Evolutionary conservation across 2,113 vertebrate species (phyloP).

Genomic region (Gasterosteus nipponicus): DNA sequence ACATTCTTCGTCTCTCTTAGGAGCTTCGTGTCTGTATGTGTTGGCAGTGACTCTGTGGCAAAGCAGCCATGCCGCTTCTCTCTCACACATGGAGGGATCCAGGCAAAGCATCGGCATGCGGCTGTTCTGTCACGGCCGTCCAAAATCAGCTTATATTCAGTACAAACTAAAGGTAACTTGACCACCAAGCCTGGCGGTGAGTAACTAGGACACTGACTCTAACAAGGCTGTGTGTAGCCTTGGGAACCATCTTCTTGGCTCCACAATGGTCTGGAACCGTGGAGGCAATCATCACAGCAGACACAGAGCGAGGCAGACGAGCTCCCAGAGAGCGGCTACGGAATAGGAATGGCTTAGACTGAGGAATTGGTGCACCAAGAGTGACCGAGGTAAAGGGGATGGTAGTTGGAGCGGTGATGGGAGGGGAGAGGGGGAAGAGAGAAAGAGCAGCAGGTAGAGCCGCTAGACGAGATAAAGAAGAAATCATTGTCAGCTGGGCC

Average conservation of each 20-base stretch:
- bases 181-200: not conserved
- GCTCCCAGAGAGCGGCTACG: conserved; percentile 37
- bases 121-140: not conserved
- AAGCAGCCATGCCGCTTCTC: not conserved
- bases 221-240: conserved; percentile 1
- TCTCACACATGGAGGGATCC: not conserved
- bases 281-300: conserved; percentile 51
- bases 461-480: conserved; percentile 77
- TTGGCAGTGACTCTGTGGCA: not conserved
- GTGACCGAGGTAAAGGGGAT: conserved; percentile 52
- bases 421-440: conserved; percentile 46
- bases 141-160: too few species aligned
- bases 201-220: not conserved
- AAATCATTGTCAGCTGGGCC: conserved; percentile 79
- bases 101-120: not conserved
- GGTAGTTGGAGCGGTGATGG: conserved; percentile 42
- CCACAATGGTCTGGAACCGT: conserved; percentile 29
- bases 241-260: conserved; percentile 16
- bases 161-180: not conserved
- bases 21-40: not conserved
- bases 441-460: conserved; percentile 62
- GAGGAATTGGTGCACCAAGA: conserved; percentile 57
- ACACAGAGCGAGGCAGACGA: conserved; percentile 35
- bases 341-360: conserved; percentile 45
- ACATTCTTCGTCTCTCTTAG: not conserved